Evolutionary conservation across 2,888 invertebrate species (phyloP).

Genomic region (Drosophila mimetica): DNA sequence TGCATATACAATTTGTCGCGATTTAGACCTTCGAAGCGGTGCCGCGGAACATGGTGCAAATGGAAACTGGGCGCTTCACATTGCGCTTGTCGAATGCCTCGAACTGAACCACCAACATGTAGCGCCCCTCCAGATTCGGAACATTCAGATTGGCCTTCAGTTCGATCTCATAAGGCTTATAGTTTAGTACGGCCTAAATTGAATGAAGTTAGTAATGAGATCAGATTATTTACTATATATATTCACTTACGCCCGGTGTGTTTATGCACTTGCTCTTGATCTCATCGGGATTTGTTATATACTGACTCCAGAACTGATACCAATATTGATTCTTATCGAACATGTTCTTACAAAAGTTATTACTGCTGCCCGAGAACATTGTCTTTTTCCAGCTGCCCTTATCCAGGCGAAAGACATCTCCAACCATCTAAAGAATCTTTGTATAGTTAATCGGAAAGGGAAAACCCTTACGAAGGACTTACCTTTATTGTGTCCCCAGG

Average conservation of each 20-base stretch:
- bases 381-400: slow-evolving; percentile 11
- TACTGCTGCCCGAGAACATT: slow-evolving; percentile 6
- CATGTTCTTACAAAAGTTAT: slow-evolving; percentile 20
- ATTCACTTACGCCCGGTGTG: slow-evolving; percentile 10
- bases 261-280: slow-evolving; percentile 19
- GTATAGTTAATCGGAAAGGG: neutral
- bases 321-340: slow-evolving; percentile 18
- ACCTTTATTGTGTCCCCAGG: slow-evolving; percentile 4
- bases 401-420: neutral
- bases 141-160: slow-evolving; percentile 7
- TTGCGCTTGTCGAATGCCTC: slow-evolving; percentile 22
- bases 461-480: neutral
- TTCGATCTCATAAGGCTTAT: neutral
- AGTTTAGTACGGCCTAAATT: neutral
- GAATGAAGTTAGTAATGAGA: too few relatives aligned
- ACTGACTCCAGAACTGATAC: slow-evolving; percentile 20
- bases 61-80: slow-evolving; percentile 11
- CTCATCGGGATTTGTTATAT: slow-evolving; percentile 14
- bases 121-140: slow-evolving; percentile 9
- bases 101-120: neutral
- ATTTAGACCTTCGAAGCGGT: neutral
- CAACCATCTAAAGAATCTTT: neutral
- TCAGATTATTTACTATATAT: too few relatives aligned
- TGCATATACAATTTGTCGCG: slow-evolving; percentile 62
- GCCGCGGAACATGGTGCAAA: slow-evolving; percentile 12